Evolutionary conservation across 1,140 invertebrate species (phyloP), one percentile per base, ranked within the genome.

Genomic region (Sitophilus oryzae): DNA sequence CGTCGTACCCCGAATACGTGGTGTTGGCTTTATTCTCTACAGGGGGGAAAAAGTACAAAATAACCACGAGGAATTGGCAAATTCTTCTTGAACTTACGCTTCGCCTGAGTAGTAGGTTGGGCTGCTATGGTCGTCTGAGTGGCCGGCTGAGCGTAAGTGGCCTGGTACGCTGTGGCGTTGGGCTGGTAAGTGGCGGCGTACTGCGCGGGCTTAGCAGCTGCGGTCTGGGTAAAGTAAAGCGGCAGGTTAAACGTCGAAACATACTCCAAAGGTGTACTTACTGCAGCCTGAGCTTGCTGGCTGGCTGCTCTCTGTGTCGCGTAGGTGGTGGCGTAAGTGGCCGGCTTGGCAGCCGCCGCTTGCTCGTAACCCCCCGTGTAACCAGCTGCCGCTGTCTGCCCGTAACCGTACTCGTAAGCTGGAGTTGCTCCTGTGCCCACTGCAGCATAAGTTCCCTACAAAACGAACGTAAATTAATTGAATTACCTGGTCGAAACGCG

Each of bases 1-100:
- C 87, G 79, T 93, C 90, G 77, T 93, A 91, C 69, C 86, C 86
- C 68, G 83, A 82, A 75, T 84, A 89, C 62, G 81, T 82, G 52
- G 83, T 79, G 62, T 77, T 80, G 53, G 78, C 80, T 52, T 82
- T 77, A 61, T 79, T 77, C 63, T 66, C 65, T 67, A 58, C 8
- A 54, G 51, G 45, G 51, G 3, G 3, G 20, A 44, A 21, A 20
- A 2, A 22, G 11, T n/a, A 10, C 14, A 15, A 43, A 8, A 16
- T 19, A 4, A 16, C 8, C 34, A 34, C 16, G 34, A 8, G 34
- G 9, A 47, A 3, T 3, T 10, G 3, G 21, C 15, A 58, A 47
- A 58, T 47, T n/a, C 9, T 11, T 42, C 15, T 43, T 19, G 43
- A 25, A 60, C 68, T 67, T 66, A 74, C 73, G 71, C 67, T 74